A percentile compares a stretch with the other conserved stretches of the same genome.
Conservation (phyloP, 2,888 invertebrate species). For the Coleophora deauratella region DNA sequence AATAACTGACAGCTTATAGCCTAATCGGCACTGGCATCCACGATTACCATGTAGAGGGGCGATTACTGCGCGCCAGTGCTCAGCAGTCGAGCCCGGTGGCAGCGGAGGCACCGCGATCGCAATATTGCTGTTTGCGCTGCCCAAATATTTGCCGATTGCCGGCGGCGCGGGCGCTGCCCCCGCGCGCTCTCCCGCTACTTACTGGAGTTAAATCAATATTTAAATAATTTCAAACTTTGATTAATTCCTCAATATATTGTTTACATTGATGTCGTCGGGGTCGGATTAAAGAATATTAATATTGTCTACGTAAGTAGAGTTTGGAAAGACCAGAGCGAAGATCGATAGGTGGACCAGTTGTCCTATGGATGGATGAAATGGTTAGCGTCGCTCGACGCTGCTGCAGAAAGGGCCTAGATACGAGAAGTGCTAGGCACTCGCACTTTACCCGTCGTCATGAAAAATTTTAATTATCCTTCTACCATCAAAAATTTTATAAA, state of each 20-base stretch:
- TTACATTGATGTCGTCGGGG: conserved; percentile 56
- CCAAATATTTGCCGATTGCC: conserved; percentile 47
- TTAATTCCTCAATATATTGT: conserved; percentile 69
- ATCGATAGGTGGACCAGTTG: no score
- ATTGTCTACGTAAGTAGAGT: no score
- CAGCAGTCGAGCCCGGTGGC: neutral
- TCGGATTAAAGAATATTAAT: conserved; percentile 29
- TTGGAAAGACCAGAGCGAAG: no score
- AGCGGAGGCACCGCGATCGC: conserved; percentile 56
- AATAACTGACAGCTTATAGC: no score
- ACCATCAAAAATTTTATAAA: no score
- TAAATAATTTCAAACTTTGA: conserved; percentile 71
- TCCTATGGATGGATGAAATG: no score
- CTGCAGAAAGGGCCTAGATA: no score
- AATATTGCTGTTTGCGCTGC: conserved; percentile 65
- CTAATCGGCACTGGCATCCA: conserved; percentile 38
- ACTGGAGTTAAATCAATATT: conserved; percentile 72
- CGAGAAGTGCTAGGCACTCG: no score
- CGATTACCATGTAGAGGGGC: conserved; percentile 60
- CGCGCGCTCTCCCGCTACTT: conserved; percentile 53
- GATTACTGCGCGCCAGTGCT: neutral
- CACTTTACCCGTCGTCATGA: no score
- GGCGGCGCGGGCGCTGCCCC: conserved; percentile 12
- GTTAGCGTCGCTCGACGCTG: no score
- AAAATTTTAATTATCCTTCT: no score